Conservation (phyloP, 2,113 vertebrate species). For the Sterrhoptilus dennistouni region DNA sequence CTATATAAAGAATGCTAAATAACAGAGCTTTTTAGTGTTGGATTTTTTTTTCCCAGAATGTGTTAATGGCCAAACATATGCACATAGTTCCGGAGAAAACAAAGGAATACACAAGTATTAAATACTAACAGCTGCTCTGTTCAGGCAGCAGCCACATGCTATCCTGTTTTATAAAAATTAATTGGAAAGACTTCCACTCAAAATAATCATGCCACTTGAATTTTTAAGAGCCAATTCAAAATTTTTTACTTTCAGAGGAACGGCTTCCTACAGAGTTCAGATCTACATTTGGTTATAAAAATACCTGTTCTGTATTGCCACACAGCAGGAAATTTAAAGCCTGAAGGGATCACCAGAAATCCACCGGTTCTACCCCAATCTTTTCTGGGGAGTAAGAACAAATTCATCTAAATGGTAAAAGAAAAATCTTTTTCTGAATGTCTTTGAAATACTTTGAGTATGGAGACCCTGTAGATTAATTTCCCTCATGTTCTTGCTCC, state of each 20-base stretch:
- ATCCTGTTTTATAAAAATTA: constrained; percentile 21
- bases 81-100: constrained; percentile 36
- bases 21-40: neutral
- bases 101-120: constrained; percentile 27
- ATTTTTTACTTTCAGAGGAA: neutral
- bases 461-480: neutral
- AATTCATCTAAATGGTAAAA: neutral
- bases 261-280: neutral
- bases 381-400: neutral
- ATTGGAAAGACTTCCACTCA: constrained; percentile 9
- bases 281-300: neutral
- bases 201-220: neutral
- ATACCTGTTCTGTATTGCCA: neutral
- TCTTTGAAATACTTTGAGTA: neutral
- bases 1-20: constrained; percentile 26
- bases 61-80: constrained; percentile 42
- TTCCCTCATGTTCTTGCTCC: neutral
- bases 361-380: neutral
- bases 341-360: neutral
- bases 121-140: constrained; percentile 35
- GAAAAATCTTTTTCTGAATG: neutral
- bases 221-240: constrained; percentile 16
- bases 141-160: constrained; percentile 32
- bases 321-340: neutral
- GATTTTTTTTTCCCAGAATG: neutral